phyloP scores from a whole-genome alignment of 2,888 invertebrate species.

The Zeuzera pyrina region DNA sequence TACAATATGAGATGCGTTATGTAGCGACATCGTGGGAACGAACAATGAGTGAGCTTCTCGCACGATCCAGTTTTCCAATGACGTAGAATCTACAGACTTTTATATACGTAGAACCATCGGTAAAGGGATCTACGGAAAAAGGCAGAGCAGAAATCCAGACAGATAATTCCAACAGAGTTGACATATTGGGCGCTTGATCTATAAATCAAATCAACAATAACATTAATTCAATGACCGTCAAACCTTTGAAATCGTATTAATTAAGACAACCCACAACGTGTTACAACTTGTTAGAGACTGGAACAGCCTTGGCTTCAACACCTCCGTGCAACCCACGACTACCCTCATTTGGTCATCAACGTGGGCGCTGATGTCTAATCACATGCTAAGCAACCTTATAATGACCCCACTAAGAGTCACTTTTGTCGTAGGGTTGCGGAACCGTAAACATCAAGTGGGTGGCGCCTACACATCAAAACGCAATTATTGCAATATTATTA shows the following conservation, averaged over 20 bases:
- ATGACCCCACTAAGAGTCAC: conserved; percentile 48
- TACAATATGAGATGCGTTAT: conserved; percentile 36
- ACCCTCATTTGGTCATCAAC: conserved; percentile 68
- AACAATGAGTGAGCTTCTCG: conserved; percentile 47
- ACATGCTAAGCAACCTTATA: conserved; percentile 61
- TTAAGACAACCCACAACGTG: conserved; percentile 61
- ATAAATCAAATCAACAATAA: too few species aligned
- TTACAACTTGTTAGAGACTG: conserved; percentile 53
- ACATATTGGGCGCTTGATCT: too few species aligned
- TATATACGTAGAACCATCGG: too few species aligned
- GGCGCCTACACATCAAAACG: conserved; percentile 48
- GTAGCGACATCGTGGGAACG: conserved; percentile 61
- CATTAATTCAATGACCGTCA: conserved; percentile 30
- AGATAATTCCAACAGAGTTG: too few species aligned
- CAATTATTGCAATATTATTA: conserved; percentile 41
- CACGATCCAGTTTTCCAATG: conserved; percentile 66
- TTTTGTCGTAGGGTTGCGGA: conserved; percentile 58
- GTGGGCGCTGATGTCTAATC: conserved; percentile 63
- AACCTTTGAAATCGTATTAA: conserved; percentile 44
- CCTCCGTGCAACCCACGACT: conserved; percentile 67
- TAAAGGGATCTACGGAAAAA: too few species aligned
- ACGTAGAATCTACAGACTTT: too few species aligned
- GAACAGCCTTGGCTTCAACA: conserved; percentile 66
- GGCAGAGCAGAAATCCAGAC: too few species aligned
- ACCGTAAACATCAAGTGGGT: conserved; percentile 40